Evolutionary conservation across 2,113 vertebrate species (phyloP).

Genomic region (Noctilio leporinus): DNA sequence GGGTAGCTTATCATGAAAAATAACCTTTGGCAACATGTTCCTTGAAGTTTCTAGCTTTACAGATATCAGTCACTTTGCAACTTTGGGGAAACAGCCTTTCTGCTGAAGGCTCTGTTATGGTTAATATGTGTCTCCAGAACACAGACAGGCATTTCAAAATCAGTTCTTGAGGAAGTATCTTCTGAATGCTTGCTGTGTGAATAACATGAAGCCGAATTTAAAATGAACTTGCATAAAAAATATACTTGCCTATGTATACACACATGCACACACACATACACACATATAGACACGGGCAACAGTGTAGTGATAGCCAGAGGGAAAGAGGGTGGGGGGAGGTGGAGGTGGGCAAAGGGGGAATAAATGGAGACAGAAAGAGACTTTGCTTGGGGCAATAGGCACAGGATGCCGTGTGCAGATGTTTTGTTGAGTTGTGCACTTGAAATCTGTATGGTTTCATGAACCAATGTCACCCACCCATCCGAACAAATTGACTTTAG

Average conservation of each 20-base stretch:
- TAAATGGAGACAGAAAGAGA: background rate
- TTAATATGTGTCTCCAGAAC: conserved; percentile 18
- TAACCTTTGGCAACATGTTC: conserved; percentile 30
- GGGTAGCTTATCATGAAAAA: background rate
- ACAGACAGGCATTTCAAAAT: conserved; percentile 18
- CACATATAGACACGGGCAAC: background rate
- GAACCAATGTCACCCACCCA: background rate
- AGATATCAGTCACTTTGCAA: background rate
- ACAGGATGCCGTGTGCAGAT: background rate
- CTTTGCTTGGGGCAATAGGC: background rate
- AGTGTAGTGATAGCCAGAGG: background rate
- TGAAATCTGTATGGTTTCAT: background rate
- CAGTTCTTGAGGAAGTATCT: background rate
- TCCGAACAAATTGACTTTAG: background rate
- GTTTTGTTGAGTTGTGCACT: background rate
- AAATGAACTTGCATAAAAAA: background rate
- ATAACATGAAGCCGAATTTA: conserved; percentile 14
- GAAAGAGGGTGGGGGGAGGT: background rate
- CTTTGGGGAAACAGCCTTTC: conserved; percentile 6
- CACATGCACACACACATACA: too few species aligned
- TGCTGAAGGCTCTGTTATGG: conserved; percentile 25
- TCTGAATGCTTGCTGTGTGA: background rate
- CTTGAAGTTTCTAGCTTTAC: conserved; percentile 7
- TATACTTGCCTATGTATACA: background rate
- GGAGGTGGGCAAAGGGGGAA: background rate